Percentiles rank a stretch among this genome's conserved stretches.
phyloP scores from a whole-genome alignment of 2,888 invertebrate species.

The Tyria jacobaeae region DNA sequence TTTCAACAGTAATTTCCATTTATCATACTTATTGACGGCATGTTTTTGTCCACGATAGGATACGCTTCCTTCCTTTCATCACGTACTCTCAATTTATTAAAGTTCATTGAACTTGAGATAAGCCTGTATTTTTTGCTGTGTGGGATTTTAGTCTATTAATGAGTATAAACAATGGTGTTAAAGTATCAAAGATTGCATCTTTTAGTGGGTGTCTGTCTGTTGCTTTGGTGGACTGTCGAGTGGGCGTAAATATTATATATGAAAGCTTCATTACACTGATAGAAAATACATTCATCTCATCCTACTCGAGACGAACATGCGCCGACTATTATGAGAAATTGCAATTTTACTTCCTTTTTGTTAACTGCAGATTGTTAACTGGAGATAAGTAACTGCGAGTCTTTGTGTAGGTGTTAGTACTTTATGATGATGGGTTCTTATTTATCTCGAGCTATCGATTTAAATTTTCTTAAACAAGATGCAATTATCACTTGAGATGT shows the following conservation, averaged over 20 bases:
- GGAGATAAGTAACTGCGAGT: background rate
- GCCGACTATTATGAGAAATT: background rate
- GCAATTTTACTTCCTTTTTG: constrained; percentile 1
- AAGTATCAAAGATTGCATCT: constrained; percentile 52
- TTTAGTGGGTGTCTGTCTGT: constrained; percentile 45
- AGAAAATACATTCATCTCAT: constrained; percentile 49
- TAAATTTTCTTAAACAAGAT: background rate
- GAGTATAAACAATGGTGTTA: constrained; percentile 57
- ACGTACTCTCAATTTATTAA: constrained; percentile 21
- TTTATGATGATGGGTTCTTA: background rate
- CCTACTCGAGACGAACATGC: constrained; percentile 48
- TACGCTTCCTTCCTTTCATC: constrained; percentile 38
- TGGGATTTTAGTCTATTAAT: constrained; percentile 39
- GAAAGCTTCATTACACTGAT: constrained; percentile 45
- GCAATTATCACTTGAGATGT: no score
- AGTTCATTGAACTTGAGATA: constrained; percentile 38
- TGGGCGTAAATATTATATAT: constrained; percentile 38
- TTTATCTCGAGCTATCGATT: background rate
- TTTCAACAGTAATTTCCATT: constrained; percentile 42
- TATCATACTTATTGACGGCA: constrained; percentile 46
- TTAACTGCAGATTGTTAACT: background rate
- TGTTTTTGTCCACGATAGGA: constrained; percentile 41
- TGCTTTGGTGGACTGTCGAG: constrained; percentile 14
- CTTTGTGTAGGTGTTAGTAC: background rate
- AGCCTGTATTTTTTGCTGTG: constrained; percentile 8